Evolutionary conservation across 2,888 invertebrate species (phyloP).

Genomic region (Machimus rusticus): DNA sequence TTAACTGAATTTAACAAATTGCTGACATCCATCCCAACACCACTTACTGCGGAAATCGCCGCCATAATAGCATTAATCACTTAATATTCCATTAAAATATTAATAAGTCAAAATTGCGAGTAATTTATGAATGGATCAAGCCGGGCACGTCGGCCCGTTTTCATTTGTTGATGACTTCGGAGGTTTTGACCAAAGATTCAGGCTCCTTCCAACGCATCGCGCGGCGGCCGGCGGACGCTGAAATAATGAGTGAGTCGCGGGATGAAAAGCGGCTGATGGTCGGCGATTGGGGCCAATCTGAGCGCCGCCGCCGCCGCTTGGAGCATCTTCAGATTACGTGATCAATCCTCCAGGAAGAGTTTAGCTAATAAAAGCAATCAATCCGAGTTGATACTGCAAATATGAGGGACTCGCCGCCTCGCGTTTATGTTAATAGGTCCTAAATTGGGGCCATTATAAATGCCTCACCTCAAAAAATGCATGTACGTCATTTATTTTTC

Average conservation of each 20-base stretch:
- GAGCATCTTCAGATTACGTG: slow-evolving; percentile 28
- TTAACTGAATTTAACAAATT: slow-evolving; percentile 20
- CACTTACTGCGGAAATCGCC: background rate
- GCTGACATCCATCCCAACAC: slow-evolving; percentile 29
- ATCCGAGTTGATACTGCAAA: slow-evolving; percentile 1
- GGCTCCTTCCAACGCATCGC: background rate
- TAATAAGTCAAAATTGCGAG: slow-evolving; percentile 34
- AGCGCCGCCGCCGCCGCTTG: background rate
- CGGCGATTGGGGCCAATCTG: slow-evolving; percentile 10
- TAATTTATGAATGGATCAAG: slow-evolving; percentile 20
- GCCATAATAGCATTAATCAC: slow-evolving; percentile 37
- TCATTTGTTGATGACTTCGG: background rate
- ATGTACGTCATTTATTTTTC: background rate
- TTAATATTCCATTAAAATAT: slow-evolving; percentile 38
- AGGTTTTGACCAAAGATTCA: background rate
- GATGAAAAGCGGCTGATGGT: slow-evolving; percentile 26
- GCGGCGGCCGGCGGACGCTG: background rate
- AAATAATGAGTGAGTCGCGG: slow-evolving; percentile 1
- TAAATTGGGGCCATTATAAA: slow-evolving; percentile 20
- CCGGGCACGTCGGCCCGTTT: background rate
- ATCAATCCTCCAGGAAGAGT: background rate
- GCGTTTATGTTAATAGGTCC: slow-evolving; percentile 24
- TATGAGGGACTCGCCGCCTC: background rate
- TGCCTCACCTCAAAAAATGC: background rate
- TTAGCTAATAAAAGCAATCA: slow-evolving; percentile 7